These are phyloP conservation scores for Tipula unca DNA, from an alignment of 2,888 invertebrate species.

Conservation along the genomic window DNA sequence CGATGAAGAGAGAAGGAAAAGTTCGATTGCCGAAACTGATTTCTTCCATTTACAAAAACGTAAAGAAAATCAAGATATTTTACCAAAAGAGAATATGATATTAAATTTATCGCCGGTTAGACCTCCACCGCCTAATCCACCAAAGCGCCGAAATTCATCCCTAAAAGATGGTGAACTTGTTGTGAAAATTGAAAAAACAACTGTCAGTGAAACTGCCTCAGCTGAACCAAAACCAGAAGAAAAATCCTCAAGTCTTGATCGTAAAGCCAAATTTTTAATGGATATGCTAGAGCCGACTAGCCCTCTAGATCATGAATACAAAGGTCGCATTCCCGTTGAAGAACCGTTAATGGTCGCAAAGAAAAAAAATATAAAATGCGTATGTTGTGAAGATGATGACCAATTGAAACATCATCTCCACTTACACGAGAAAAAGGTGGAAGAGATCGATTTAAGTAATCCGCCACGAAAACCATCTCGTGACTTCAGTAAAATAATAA, in stretches of 20 bases:
- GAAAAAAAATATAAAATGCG: conserved; percentile 22
- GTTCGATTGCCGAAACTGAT: not conserved
- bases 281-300: conserved; percentile 20
- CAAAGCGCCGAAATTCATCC: not conserved
- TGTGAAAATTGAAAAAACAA: not conserved
- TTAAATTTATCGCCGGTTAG: not conserved
- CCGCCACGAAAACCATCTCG: conserved; percentile 28
- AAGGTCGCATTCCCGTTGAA: conserved; percentile 25
- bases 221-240: conserved; percentile 22
- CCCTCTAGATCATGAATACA: conserved; percentile 19
- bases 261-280: conserved; percentile 24
- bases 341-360: conserved; percentile 26
- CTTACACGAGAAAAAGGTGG: conserved; percentile 20
- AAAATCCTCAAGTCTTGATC: conserved; percentile 22
- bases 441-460: conserved; percentile 20
- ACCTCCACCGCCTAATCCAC: not conserved
- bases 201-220: conserved; percentile 19
- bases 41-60: not conserved
- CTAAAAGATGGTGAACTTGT: not conserved
- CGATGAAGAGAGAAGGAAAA: conserved; percentile 21
- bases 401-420: conserved; percentile 21
- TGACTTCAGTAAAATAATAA: conserved; percentile 27
- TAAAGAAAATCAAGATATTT: not conserved
- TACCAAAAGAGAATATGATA: not conserved
- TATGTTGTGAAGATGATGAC: conserved; percentile 26